Conservation (phyloP, 2,888 invertebrate species). For the Helleia helle region DNA sequence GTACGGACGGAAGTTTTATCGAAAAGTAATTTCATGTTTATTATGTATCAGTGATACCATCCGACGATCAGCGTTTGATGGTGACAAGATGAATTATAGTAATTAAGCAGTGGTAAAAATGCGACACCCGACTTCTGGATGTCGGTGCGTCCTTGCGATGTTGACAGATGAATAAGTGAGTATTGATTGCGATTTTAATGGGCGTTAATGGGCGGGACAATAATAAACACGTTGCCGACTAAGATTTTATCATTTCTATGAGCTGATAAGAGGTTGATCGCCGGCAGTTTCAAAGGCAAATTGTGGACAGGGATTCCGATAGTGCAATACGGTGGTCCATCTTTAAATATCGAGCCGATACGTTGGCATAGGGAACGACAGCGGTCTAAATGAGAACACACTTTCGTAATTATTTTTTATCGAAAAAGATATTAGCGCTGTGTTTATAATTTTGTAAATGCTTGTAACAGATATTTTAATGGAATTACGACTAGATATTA, state of each 20-base stretch:
- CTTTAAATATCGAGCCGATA: slow-evolving; percentile 19
- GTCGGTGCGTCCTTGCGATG: slow-evolving; percentile 24
- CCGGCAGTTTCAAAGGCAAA: slow-evolving; percentile 69
- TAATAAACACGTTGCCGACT: slow-evolving; percentile 54
- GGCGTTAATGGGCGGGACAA: slow-evolving; percentile 71
- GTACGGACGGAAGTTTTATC: slow-evolving; percentile 31
- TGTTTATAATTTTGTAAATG: no score
- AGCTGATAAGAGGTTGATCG: slow-evolving; percentile 54
- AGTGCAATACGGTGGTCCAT: slow-evolving; percentile 40
- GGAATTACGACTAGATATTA: no score
- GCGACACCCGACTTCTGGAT: slow-evolving; percentile 39
- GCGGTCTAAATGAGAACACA: slow-evolving; percentile 17
- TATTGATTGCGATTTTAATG: slow-evolving; percentile 69
- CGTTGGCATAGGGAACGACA: slow-evolving; percentile 13
- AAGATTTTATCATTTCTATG: slow-evolving; percentile 60
- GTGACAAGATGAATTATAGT: slow-evolving; percentile 24
- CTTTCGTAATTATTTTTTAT: slow-evolving; percentile 20
- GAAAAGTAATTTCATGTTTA: slow-evolving; percentile 27
- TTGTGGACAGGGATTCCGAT: slow-evolving; percentile 49
- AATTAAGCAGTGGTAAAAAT: slow-evolving; percentile 54
- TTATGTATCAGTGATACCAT: slow-evolving; percentile 13
- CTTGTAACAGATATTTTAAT: no score
- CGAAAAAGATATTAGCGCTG: slow-evolving; percentile 19
- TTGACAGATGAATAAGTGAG: slow-evolving; percentile 68
- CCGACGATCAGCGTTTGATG: slow-evolving; percentile 8